Evolutionary conservation across 2,888 invertebrate genomes (phyloP).

Genomic region (Clepsis dumicolana): DNA sequence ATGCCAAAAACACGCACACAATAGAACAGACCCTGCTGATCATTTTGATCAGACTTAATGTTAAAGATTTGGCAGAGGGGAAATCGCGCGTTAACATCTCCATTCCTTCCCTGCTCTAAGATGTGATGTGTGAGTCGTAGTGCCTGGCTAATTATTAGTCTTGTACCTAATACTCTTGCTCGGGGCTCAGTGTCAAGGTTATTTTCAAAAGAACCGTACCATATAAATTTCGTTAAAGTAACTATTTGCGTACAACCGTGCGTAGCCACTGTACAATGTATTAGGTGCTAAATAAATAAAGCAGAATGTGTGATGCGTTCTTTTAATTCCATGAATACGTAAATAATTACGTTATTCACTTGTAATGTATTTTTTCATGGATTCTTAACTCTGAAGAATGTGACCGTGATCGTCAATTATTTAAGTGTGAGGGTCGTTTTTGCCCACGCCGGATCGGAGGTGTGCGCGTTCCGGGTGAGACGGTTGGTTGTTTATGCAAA

Average conservation of each 20-base stretch:
- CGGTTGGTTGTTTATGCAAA: no score
- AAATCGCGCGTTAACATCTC: no score
- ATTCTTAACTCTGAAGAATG: not conserved
- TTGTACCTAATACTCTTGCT: not conserved
- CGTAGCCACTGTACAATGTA: slow-evolving; percentile 2
- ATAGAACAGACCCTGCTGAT: no score
- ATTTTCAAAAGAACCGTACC: not conserved
- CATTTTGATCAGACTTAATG: no score
- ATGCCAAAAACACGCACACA: no score
- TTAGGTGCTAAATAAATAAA: slow-evolving; percentile 33
- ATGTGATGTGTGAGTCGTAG: no score
- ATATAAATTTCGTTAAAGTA: slow-evolving; percentile 1
- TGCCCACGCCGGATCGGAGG: no score
- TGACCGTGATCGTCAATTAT: not conserved
- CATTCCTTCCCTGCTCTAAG: no score
- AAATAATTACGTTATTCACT: slow-evolving; percentile 12
- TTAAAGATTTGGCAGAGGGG: no score
- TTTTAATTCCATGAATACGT: slow-evolving; percentile 8
- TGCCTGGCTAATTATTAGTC: no score
- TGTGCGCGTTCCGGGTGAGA: no score
- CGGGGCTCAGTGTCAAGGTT: not conserved
- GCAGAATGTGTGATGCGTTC: slow-evolving; percentile 21
- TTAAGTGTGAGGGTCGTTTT: not conserved
- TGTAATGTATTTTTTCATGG: not conserved
- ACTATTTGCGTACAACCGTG: slow-evolving; percentile 1